A percentile compares a stretch with the other conserved stretches of the same genome.
Conservation (phyloP, 2,888 invertebrate genomes). For the Dynastes maya region DNA sequence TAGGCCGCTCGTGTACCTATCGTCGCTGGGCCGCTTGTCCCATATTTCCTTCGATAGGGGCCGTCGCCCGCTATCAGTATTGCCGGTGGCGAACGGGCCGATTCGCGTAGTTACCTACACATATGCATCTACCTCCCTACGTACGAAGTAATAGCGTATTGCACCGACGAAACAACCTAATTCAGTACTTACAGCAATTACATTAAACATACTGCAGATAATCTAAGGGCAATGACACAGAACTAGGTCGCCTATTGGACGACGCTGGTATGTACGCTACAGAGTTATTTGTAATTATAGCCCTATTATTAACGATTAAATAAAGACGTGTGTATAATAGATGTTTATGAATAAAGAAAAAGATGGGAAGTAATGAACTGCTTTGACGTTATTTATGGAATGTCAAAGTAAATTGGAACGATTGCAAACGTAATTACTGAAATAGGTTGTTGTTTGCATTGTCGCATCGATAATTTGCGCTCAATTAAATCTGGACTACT, state of each 20-base stretch:
- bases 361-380: too few relatives aligned
- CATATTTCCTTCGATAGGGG: conserved; percentile 9
- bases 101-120: background rate
- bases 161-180: conserved; percentile 32
- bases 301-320: too few relatives aligned
- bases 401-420: too few relatives aligned
- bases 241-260: conserved; percentile 10
- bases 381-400: too few relatives aligned
- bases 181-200: conserved; percentile 29
- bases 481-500: too few relatives aligned
- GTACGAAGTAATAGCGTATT: background rate
- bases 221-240: conserved; percentile 31
- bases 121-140: background rate
- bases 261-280: background rate
- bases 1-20: background rate
- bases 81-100: too few relatives aligned
- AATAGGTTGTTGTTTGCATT: too few relatives aligned
- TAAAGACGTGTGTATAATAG: too few relatives aligned
- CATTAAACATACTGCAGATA: conserved; percentile 39
- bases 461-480: too few relatives aligned
- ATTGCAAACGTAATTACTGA: too few relatives aligned
- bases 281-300: too few relatives aligned
- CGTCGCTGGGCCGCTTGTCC: background rate
- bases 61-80: background rate
- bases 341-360: too few relatives aligned